These are phyloP conservation scores for Pachycephala philippinensis DNA, from an alignment of 2,113 vertebrate genomes.

Conservation along the genomic window DNA sequence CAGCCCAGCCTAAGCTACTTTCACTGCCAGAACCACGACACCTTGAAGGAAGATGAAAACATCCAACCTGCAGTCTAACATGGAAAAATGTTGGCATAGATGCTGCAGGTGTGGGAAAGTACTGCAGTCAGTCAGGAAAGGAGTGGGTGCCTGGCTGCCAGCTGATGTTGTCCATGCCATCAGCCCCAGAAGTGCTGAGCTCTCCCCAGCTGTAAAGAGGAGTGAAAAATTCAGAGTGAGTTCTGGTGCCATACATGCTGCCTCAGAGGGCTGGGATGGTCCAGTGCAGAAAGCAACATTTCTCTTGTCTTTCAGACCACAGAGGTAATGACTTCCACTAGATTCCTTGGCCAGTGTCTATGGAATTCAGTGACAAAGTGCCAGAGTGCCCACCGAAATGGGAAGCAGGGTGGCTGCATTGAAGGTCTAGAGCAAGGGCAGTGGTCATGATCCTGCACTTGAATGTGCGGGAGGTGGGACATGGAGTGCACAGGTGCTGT, in stretches of 20 bases:
- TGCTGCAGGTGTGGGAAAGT: background rate
- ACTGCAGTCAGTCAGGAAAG: rapidly evolving
- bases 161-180: background rate
- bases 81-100: background rate
- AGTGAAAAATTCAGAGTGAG: background rate
- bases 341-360: background rate
- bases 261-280: background rate
- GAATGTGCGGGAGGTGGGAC: background rate
- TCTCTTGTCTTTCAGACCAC: background rate
- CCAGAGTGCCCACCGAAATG: no score
- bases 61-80: background rate
- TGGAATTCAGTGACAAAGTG: background rate
- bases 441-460: background rate
- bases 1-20: background rate
- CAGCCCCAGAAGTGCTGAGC: background rate
- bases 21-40: background rate
- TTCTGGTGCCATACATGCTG: background rate
- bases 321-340: background rate
- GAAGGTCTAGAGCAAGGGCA: background rate
- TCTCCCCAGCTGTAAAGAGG: background rate
- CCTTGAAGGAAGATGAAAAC: background rate
- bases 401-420: background rate
- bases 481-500: background rate
- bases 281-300: background rate
- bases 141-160: background rate